These are phyloP conservation scores for Drymodes brunneopygia DNA, from an alignment of 2,113 vertebrate species.

Conservation along the genomic window DNA sequence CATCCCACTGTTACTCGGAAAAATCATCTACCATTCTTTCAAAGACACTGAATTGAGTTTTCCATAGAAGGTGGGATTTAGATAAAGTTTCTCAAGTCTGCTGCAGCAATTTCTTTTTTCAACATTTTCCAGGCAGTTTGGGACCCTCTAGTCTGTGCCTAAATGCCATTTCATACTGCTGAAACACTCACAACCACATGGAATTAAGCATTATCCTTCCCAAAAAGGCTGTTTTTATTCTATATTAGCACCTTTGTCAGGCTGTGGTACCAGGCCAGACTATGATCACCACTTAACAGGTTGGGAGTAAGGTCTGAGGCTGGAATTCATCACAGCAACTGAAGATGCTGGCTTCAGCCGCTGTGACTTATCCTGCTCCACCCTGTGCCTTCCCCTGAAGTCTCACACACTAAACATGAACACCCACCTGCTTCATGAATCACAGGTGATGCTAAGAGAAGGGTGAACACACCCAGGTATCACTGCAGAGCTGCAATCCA, in stretches of 20 bases:
- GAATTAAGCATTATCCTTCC: not conserved
- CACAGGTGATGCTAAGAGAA: not conserved
- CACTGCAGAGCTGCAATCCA: not conserved
- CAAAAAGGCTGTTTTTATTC: not conserved
- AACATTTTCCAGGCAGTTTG: not conserved
- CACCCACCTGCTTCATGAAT: not conserved
- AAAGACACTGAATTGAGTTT: not conserved
- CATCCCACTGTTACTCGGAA: not conserved
- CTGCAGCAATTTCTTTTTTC: not conserved
- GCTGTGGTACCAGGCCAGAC: not conserved
- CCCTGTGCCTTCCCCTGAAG: not conserved
- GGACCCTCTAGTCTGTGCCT: not conserved
- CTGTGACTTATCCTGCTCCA: not conserved
- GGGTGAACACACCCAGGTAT: not conserved
- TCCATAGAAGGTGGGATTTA: not conserved
- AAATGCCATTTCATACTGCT: not conserved
- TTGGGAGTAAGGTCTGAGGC: not conserved
- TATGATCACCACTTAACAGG: not conserved
- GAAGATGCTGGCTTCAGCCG: not conserved
- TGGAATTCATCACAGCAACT: not conserved
- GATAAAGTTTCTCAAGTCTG: not conserved
- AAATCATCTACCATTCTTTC: not conserved
- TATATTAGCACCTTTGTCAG: not conserved
- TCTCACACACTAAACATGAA: not conserved
- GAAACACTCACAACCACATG: not conserved